Evolutionary conservation across 1,140 invertebrate species (phyloP).

Genomic region (Ceratina australensis): DNA sequence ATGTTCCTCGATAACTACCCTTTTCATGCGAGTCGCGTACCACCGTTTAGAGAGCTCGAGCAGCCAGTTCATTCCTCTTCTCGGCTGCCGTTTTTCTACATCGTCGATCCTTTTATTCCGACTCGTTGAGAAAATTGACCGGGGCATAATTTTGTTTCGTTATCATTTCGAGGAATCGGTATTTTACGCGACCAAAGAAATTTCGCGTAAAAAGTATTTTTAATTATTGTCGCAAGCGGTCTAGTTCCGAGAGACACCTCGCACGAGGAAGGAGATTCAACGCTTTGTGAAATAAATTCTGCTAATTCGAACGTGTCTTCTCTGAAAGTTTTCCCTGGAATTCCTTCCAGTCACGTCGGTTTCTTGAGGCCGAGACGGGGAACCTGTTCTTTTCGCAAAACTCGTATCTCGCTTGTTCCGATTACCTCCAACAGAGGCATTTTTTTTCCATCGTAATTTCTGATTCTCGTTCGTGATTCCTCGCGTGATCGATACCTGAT

Average conservation of each 20-base stretch:
- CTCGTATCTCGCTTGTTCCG: neutral
- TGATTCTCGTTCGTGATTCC: constrained; percentile 23
- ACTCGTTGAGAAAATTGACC: too few relatives aligned
- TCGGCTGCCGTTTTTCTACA: too few relatives aligned
- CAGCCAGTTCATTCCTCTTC: neutral
- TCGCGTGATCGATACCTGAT: neutral
- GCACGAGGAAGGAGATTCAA: too few relatives aligned
- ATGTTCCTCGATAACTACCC: neutral
- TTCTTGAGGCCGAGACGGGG: neutral
- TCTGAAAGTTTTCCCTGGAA: neutral
- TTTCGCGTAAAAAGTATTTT: too few relatives aligned
- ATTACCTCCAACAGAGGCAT: neutral
- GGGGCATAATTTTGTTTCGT: too few relatives aligned
- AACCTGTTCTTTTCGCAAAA: neutral
- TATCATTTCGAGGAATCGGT: too few relatives aligned
- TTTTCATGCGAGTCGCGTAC: neutral
- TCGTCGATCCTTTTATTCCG: too few relatives aligned
- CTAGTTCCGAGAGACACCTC: too few relatives aligned
- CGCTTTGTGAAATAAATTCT: neutral
- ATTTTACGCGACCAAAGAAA: too few relatives aligned
- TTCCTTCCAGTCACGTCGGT: constrained; percentile 15
- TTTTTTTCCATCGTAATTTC: too few relatives aligned
- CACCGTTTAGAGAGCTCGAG: neutral
- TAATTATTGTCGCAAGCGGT: too few relatives aligned
- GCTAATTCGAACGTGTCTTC: neutral